Evolutionary conservation across 64 coral and sea anemone genomes (phyloP), one percentile per base, ranked within the genome.

Genomic region (Orbicella faveolata): DNA sequence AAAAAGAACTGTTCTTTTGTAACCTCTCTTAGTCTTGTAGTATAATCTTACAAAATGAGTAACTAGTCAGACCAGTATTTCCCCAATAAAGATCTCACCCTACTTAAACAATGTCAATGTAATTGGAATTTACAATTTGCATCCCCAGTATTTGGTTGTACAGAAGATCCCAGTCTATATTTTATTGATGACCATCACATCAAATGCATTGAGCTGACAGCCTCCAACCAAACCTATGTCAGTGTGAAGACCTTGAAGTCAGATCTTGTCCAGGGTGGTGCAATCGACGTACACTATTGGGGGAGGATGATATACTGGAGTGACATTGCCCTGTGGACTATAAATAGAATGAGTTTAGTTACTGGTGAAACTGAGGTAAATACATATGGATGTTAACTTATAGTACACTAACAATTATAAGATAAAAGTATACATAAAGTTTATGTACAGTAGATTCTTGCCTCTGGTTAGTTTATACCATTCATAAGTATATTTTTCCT

Each of bases 341-440:
- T 91, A 36, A 91, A 64, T 54, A 75, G 80, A 77, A 52, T 83
- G 51, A 77, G 57, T 85, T 37, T 91, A 59, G 67, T 77, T 20
- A 84, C 73, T 84, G 89, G 89, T 62, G 89, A 57, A 19, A 84
- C 36, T 18, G 69, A 84, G 73, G 89, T 84, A 85, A 83, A n/a
- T 7, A 6, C 6, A n/a, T 23, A 3, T 23, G 13, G 55, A 6
- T 59, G 55, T 59, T 6, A 59, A 25, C 23, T 79, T 9, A 48
- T 48, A 5, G 6, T 6, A 6, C 41, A 3, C 3, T 48, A 48
- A 48, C 41, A 48, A 6, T 48, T 48, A 48, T 3, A 48, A 48
- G 41, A 48, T 48, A 6, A 6, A 48, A 48, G 1, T 48, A 6
- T 48, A 48, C n/a, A n/a, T n/a, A n/a, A n/a, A 48, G 6, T 48